These are phyloP conservation scores for Epinephelus moara DNA, from an alignment of 2,113 vertebrate genomes.

Conservation along the genomic window DNA sequence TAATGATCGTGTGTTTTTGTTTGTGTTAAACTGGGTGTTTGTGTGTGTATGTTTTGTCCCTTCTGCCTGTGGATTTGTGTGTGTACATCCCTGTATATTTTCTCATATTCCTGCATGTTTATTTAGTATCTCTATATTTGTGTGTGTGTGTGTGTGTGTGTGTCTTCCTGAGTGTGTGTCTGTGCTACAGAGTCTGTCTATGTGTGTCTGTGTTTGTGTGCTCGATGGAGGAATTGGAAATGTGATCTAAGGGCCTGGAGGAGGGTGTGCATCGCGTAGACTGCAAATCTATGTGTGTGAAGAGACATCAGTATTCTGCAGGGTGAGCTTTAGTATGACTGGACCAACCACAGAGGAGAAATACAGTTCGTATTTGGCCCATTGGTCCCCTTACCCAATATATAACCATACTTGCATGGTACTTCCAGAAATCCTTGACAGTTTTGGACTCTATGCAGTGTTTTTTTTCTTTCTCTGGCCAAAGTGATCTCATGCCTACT, in stretches of 20 bases:
- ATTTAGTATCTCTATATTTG: not conserved
- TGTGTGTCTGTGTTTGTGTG: constrained; percentile 35
- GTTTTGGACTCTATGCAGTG: not conserved
- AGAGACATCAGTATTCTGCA: constrained; percentile 72
- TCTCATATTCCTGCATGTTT: constrained; percentile 12
- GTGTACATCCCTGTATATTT: not conserved
- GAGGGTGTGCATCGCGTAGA: constrained; percentile 45
- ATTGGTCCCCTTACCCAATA: constrained; percentile 1
- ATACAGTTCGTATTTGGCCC: constrained; percentile 31
- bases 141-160: not conserved
- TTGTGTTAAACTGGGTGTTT: constrained; percentile 2
- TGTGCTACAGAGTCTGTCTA: constrained; percentile 17
- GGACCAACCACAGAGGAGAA: constrained; percentile 39
- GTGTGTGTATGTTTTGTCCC: not conserved
- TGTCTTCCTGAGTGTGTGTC: not conserved
- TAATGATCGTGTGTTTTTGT: constrained; percentile 24
- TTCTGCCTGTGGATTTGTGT: constrained; percentile 1
- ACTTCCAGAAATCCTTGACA: constrained; percentile 8
- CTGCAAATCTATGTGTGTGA: constrained; percentile 65
- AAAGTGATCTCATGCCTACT: no score
- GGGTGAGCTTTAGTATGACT: constrained; percentile 46
- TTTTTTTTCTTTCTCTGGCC: not conserved
- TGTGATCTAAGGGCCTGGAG: constrained; percentile 69
- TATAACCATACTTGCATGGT: not conserved
- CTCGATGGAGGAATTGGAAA: constrained; percentile 61